Evolutionary conservation across 2,113 vertebrate species (phyloP).

Genomic region (Platysternon megacephalum): DNA sequence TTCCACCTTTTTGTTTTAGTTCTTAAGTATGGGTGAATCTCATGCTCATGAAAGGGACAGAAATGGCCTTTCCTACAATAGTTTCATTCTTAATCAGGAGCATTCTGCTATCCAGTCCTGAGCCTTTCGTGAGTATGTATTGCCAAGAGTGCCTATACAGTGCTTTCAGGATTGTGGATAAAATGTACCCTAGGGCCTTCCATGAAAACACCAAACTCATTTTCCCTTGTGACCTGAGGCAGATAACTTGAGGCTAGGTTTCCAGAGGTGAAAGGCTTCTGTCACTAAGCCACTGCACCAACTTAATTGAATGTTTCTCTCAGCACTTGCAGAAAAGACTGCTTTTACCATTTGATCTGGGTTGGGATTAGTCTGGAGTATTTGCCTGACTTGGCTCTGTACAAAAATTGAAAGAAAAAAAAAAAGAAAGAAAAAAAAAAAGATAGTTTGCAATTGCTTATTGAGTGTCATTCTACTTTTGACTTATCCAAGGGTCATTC

Average conservation of each 20-base stretch:
- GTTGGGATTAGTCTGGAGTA: constrained; percentile 49
- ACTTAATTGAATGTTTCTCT: constrained; percentile 72
- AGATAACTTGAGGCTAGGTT: constrained; percentile 56
- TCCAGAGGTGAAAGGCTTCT: constrained; percentile 66
- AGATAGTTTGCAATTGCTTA: constrained; percentile 49
- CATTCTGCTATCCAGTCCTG: not conserved
- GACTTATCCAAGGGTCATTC: constrained; percentile 57
- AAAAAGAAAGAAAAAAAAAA: not conserved
- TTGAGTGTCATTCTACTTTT: constrained; percentile 48
- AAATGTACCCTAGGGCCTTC: constrained; percentile 60
- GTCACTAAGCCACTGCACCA: constrained; percentile 61
- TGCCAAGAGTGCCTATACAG: constrained; percentile 35
- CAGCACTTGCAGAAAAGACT: constrained; percentile 24
- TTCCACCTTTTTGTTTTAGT: not conserved
- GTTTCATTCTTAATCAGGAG: constrained; percentile 30
- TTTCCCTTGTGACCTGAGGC: constrained; percentile 60
- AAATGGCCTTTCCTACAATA: not conserved
- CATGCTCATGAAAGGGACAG: not conserved
- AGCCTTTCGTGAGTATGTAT: not conserved
- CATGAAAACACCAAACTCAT: constrained; percentile 48
- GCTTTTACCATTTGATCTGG: constrained; percentile 55
- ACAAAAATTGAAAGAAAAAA: constrained; percentile 52
- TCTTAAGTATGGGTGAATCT: not conserved
- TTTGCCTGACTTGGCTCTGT: not conserved
- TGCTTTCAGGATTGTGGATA: constrained; percentile 31